A percentile compares a stretch with the other conserved stretches of the same genome.
Evolutionary conservation across 2,888 invertebrate genomes (phyloP).

Genomic region (Deilephila elpenor): DNA sequence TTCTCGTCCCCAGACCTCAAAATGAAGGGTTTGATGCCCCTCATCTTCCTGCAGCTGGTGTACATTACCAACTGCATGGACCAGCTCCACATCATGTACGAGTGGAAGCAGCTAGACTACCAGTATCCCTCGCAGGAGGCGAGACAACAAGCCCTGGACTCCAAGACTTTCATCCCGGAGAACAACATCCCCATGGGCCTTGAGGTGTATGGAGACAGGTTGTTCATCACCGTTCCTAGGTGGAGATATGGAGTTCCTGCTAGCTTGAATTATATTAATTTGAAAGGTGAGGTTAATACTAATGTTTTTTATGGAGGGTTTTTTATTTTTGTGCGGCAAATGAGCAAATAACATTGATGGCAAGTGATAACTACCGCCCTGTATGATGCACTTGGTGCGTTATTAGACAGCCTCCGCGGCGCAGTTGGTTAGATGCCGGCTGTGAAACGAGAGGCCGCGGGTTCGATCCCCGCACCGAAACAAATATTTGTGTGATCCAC

Average conservation of each 20-base stretch:
- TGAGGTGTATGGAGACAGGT: conserved; percentile 87
- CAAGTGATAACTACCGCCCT: too few species aligned
- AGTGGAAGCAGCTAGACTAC: conserved; percentile 90
- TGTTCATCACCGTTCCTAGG: conserved; percentile 90
- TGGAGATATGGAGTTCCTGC: conserved; percentile 91
- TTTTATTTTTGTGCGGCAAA: too few species aligned
- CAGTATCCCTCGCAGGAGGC: conserved; percentile 85
- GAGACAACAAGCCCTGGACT: conserved; percentile 84
- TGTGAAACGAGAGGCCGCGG: too few species aligned
- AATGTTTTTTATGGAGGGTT: too few species aligned
- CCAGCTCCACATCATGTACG: conserved; percentile 87
- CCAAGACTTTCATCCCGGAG: conserved; percentile 86
- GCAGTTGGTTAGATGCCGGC: too few species aligned
- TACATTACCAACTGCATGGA: conserved; percentile 82
- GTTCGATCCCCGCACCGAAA: too few species aligned
- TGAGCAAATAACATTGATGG: too few species aligned
- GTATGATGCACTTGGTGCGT: too few species aligned
- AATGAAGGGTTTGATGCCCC: conserved; percentile 68
- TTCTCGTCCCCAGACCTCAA: conserved; percentile 30
- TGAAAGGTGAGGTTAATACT: conserved; percentile 82
- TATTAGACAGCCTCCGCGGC: too few species aligned
- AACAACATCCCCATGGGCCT: conserved; percentile 90
- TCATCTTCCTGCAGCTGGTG: conserved; percentile 68
- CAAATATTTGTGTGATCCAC: too few species aligned
- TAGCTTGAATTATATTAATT: conserved; percentile 89